Base-by-base conservation (phyloP, 2,797 vertebrate genomes). In the Toxotes lorentzi region DNA sequence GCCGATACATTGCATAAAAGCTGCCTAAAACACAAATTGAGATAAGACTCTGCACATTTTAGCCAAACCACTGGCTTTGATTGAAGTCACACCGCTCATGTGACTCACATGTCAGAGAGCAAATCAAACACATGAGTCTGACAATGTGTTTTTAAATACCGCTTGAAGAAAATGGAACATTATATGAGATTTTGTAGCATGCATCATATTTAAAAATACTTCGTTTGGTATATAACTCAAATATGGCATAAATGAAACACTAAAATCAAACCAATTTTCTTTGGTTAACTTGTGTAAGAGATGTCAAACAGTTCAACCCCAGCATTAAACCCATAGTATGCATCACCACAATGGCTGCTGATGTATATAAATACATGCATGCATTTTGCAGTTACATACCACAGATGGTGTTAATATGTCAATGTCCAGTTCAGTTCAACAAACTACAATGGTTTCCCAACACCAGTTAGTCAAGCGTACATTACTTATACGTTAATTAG, bases 31-130 rank as follows among this genome's bases (percentile, higher is more conserved):
- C 61, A 34, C 10, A 0, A 27, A 21, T 7, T 38, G 53, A 50
- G 19, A 41, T 23, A 8, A 62, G 58, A 79, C 6, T 3, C n/a
- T 50, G 59, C 0, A 88, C 83, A 88, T n/a, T n/a, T 88, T 86
- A 88, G 19, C 35, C 45, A 56, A 41, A 75, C 62, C 32, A 69
- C 24, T 2, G 41, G 3, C 32, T 84, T n/a, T 88, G 70, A 90
- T 87, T 92, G 51, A 78, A 86, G 66, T 67, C 82, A 89, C 77
- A 76, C 27, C 0, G 0, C 57, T 89, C 91, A 89, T 86, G 89
- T 88, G 89, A 90, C 65, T 88, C 89, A 58, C 86, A 67, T 87
- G 85, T 62, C 58, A 41, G 45, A 3, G 1, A 61, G 41, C 24
- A 63, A 53, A 77, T 60, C 24, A 38, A 40, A 70, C 3, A 14